Conservation (phyloP, 1,140 invertebrate species). For the Drosophila willistoni region DNA sequence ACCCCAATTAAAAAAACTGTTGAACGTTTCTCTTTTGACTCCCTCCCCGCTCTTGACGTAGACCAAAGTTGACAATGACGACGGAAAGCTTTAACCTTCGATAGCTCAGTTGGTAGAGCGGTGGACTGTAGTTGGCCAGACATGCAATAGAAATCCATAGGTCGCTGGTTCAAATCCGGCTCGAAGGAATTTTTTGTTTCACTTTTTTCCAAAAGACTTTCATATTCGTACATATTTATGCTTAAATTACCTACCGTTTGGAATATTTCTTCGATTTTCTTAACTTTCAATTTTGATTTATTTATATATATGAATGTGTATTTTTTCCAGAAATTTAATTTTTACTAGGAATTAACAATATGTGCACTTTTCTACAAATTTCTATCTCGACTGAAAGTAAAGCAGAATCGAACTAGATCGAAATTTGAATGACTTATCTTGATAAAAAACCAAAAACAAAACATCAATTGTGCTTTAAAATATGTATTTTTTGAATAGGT, state of each 20-base stretch:
- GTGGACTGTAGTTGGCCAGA: constrained; percentile 89
- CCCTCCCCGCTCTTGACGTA: background rate
- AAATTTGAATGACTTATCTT: background rate
- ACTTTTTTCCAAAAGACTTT: constrained; percentile 8
- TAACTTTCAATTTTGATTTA: constrained; percentile 2
- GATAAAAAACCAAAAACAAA: too few relatives aligned
- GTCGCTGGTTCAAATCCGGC: constrained; percentile 90
- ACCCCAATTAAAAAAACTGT: background rate
- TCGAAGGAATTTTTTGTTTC: constrained; percentile 84
- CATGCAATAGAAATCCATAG: constrained; percentile 85
- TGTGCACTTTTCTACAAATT: background rate
- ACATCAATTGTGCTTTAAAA: background rate
- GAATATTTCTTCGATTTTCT: background rate
- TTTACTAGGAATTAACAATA: background rate
- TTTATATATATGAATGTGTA: background rate
- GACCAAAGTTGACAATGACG: background rate
- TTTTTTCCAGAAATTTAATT: too few relatives aligned
- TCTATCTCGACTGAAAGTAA: background rate
- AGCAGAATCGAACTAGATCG: background rate
- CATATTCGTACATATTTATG: background rate
- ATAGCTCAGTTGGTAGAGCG: constrained; percentile 95
- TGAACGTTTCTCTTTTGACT: background rate
- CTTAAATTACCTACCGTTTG: background rate
- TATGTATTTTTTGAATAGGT: background rate
- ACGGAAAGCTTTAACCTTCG: constrained; percentile 84